Evolutionary conservation across 30 jellyfish, hydroid and myxozoan genomes (phyloP).

Genomic region (Cassiopea andromeda): DNA sequence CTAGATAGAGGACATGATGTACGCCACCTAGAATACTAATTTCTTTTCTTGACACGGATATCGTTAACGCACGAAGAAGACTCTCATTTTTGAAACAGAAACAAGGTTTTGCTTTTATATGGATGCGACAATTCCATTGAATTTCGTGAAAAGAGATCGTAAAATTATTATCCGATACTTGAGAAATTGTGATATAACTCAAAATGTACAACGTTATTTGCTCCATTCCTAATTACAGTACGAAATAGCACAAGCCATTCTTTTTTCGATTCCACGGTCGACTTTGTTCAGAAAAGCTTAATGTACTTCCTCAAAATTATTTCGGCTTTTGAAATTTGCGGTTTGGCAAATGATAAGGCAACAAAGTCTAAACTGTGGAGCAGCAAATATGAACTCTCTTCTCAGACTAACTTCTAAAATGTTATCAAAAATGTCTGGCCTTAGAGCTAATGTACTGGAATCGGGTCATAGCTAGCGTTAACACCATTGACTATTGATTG

Average conservation of each 20-base stretch:
- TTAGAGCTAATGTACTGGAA: not conserved
- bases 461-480: not conserved
- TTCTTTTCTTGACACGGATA: not conserved
- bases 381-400: not conserved
- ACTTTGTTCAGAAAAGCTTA: not conserved
- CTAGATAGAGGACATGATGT: not conserved
- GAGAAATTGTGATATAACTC: too few relatives aligned
- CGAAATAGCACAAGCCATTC: not conserved
- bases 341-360: not conserved
- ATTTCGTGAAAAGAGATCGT: too few relatives aligned
- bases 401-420: not conserved
- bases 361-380: not conserved
- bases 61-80: too few relatives aligned
- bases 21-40: not conserved
- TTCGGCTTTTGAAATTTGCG: not conserved
- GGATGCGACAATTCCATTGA: too few relatives aligned
- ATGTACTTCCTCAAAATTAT: not conserved
- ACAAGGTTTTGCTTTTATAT: too few relatives aligned
- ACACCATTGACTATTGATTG: not conserved
- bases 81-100: too few relatives aligned
- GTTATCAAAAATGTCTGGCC: not conserved
- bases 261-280: not conserved
- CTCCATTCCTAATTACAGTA: not conserved
- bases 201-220: not conserved
- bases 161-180: too few relatives aligned